Evolutionary conservation across 2,113 vertebrate species (phyloP).

Genomic region (Peromyscus maniculatus): DNA sequence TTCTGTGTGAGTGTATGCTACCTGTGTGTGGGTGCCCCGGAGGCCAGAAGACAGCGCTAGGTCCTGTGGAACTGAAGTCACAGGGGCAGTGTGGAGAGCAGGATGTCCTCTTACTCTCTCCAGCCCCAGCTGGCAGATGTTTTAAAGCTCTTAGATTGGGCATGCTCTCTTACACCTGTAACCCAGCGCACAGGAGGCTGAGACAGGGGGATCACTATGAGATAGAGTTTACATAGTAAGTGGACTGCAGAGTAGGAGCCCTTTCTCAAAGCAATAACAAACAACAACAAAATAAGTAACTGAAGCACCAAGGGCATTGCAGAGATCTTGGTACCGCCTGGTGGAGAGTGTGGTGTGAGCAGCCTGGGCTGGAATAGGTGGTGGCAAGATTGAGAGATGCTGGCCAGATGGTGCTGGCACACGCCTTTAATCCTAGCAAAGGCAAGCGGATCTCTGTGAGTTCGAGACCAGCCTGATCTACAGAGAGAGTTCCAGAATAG

Average conservation of each 20-base stretch:
- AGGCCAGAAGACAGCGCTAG: not conserved
- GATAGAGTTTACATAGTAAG: not conserved
- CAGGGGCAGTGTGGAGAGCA: not conserved
- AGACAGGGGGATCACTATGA: not conserved
- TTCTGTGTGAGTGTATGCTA: not conserved
- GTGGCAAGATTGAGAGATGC: fast-evolving
- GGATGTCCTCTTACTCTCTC: not conserved
- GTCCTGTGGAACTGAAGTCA: not conserved
- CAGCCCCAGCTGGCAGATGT: not conserved
- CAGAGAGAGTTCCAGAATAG: not conserved
- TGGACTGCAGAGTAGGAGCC: not conserved
- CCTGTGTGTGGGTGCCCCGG: not conserved
- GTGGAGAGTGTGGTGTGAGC: fast-evolving
- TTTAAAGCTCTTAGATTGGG: not conserved
- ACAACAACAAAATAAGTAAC: not conserved
- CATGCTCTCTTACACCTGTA: not conserved
- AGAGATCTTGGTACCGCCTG: not conserved
- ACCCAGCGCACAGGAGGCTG: not conserved
- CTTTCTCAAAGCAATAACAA: not conserved
- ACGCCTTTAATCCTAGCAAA: not conserved
- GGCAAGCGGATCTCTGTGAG: not conserved
- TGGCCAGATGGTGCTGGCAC: not conserved
- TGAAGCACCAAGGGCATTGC: fast-evolving
- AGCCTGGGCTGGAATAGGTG: not conserved
- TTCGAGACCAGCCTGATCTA: not conserved